Evolutionary conservation across 1,140 invertebrate species (phyloP).

Genomic region (Arion vulgaris): DNA sequence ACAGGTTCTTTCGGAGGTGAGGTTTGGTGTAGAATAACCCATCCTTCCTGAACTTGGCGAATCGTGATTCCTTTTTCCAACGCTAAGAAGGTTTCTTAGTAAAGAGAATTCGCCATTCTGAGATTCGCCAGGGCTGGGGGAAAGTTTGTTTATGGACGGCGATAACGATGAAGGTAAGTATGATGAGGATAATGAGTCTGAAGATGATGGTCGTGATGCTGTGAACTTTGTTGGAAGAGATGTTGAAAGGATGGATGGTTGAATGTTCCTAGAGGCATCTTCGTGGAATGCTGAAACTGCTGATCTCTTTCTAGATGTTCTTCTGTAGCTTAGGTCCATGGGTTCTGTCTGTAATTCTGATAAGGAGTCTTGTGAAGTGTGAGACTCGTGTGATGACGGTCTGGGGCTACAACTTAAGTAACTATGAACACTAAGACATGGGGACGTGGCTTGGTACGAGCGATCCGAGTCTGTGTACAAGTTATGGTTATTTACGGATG

Average conservation of each 20-base stretch:
- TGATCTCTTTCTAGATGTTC: constrained; percentile 3
- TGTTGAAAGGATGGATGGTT: neutral
- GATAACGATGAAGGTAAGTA: constrained; percentile 14
- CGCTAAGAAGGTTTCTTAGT: constrained; percentile 50
- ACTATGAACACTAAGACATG: constrained; percentile 24
- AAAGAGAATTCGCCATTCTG: constrained; percentile 45
- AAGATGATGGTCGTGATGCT: neutral
- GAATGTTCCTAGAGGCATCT: neutral
- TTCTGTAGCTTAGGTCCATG: constrained; percentile 53
- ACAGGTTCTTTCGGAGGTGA: constrained; percentile 32
- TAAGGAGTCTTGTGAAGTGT: constrained; percentile 2
- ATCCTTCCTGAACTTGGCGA: neutral
- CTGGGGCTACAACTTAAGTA: constrained; percentile 8
- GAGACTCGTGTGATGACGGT: constrained; percentile 32
- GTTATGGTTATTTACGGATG: constrained; percentile 1
- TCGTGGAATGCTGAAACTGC: constrained; percentile 29
- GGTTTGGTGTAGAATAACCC: constrained; percentile 18
- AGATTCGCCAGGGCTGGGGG: constrained; percentile 38
- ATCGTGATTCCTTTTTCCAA: constrained; percentile 35
- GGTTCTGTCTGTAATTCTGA: constrained; percentile 50
- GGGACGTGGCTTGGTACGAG: neutral
- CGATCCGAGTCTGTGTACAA: constrained; percentile 3
- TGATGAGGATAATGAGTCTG: constrained; percentile 19
- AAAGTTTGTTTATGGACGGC: constrained; percentile 34
- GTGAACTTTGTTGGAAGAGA: constrained; percentile 23